Percentiles rank a stretch among this genome's conserved stretches.
These are phyloP conservation scores for Amblyjoppa proteus DNA, from an alignment of 2,888 invertebrate genomes.

Conservation along the genomic window DNA sequence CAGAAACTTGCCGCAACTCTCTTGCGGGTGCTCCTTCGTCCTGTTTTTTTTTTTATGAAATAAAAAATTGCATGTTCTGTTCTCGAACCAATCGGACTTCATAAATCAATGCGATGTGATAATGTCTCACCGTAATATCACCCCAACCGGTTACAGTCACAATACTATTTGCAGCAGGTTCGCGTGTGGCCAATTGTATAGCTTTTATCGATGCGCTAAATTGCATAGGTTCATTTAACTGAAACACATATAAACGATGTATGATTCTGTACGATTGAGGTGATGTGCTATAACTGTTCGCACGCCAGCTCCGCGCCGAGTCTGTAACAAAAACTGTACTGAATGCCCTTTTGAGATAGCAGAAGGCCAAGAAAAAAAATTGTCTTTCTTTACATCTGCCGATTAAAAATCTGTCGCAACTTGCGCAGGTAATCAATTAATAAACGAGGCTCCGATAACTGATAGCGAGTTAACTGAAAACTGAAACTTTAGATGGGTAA, in stretches of 20 bases:
- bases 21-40: constrained; percentile 71
- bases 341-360: too few relatives aligned
- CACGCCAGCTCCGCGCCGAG: too few relatives aligned
- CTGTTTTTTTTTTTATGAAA: constrained; percentile 63
- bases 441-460: background rate
- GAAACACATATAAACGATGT: constrained; percentile 30
- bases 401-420: too few relatives aligned
- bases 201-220: constrained; percentile 36
- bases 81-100: background rate
- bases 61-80: background rate
- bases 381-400: too few relatives aligned
- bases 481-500: background rate
- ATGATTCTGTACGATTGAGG: background rate
- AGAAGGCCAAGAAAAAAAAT: too few relatives aligned
- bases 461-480: background rate
- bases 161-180: constrained; percentile 43
- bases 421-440: too few relatives aligned
- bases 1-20: constrained; percentile 85
- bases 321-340: too few relatives aligned
- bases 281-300: too few relatives aligned
- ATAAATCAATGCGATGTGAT: background rate
- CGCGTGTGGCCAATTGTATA: constrained; percentile 58
- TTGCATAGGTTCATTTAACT: constrained; percentile 35
- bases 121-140: constrained; percentile 70
- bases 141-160: constrained; percentile 79